phyloP scores from a whole-genome alignment of 2,113 vertebrate species.

The Laticauda laticaudata region DNA sequence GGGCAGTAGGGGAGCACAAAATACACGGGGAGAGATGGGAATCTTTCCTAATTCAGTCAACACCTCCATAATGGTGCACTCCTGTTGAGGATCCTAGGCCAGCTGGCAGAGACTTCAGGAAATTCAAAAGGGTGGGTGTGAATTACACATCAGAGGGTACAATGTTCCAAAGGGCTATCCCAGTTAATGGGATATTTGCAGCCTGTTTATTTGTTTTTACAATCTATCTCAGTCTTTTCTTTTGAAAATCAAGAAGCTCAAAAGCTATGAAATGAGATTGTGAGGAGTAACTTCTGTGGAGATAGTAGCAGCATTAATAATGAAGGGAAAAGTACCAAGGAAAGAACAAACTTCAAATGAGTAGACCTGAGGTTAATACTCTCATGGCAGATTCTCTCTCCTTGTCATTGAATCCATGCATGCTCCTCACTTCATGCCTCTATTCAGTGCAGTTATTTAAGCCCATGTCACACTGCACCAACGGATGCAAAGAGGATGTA shows the following conservation, averaged over 20 bases:
- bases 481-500: too few species aligned
- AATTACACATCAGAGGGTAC: neutral
- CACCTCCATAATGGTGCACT: neutral
- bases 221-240: neutral
- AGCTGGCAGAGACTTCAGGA: neutral
- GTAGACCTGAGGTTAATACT: neutral
- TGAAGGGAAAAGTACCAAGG: neutral
- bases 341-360: neutral
- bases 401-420: fast-evolving
- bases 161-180: neutral
- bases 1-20: neutral
- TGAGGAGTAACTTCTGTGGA: neutral
- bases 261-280: neutral
- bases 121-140: neutral
- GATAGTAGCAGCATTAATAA: neutral
- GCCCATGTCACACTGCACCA: too few species aligned
- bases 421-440: slow-evolving; percentile 3
- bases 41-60: neutral
- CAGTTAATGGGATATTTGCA: neutral
- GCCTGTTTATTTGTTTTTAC: neutral
- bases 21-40: neutral
- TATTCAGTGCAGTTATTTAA: neutral
- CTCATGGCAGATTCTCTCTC: neutral
- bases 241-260: neutral
- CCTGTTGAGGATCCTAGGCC: neutral